Conservation (phyloP, 2,797 vertebrate genomes). For the Xenopus petersii region DNA sequence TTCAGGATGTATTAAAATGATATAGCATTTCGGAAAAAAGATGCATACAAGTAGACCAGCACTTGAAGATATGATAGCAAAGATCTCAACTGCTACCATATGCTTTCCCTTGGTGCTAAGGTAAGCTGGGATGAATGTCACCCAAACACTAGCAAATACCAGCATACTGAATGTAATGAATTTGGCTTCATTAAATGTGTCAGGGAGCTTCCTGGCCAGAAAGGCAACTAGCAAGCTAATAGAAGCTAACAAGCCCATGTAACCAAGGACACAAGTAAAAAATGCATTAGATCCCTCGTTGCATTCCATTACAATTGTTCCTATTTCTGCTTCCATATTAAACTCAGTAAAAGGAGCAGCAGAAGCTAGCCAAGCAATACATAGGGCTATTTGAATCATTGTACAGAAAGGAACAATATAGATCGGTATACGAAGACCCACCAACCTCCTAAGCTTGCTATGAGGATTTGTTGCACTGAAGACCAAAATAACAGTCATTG, state of each 20-base stretch:
- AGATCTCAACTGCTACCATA: constrained; percentile 10
- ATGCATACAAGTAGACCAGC: not conserved
- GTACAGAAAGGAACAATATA: constrained; percentile 11
- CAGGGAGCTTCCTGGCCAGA: constrained; percentile 13
- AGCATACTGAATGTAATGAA: constrained; percentile 13
- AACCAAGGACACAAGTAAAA: not conserved
- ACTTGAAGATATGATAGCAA: constrained; percentile 8
- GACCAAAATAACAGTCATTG: constrained; percentile 8
- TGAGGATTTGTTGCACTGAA: constrained; percentile 14
- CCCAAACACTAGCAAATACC: constrained; percentile 3
- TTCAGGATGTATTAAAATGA: not conserved
- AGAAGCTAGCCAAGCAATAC: not conserved
- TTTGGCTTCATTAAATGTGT: constrained; percentile 19
- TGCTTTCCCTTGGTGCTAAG: constrained; percentile 17
- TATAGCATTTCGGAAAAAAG: constrained; percentile 7
- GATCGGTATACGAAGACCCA: not conserved
- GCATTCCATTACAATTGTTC: not conserved
- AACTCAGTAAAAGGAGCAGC: not conserved
- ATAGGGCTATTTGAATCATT: not conserved
- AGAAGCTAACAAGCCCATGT: constrained; percentile 4
- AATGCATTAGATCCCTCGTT: constrained; percentile 1
- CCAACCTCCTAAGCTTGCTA: constrained; percentile 3
- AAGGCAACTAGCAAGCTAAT: constrained; percentile 1
- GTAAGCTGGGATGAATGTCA: constrained; percentile 32
- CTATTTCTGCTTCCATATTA: constrained; percentile 3